Base-by-base conservation (phyloP, 2,888 invertebrate species). In the Toxonevra muliebris region DNA sequence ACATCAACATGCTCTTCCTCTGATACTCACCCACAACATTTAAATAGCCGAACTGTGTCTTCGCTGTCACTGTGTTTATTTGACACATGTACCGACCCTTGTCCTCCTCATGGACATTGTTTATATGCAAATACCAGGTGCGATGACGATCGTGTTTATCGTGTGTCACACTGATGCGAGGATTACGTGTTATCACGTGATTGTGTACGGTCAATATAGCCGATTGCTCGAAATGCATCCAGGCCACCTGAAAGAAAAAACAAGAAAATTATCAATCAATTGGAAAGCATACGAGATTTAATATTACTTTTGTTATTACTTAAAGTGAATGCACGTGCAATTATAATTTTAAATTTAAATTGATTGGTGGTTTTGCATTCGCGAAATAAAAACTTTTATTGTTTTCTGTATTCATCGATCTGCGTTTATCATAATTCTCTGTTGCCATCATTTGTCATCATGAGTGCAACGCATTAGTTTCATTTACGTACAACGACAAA, bases 141-240 rank as follows among this genome's bases (percentile, higher is more conserved):
- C 94, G 90, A 75, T 85, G 85, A 81, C 94, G 93, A 87, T 95
- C 95, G 76, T 85, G 86, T 86, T 95, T 94, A 87, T 95, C 95
- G 86, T 96, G 95, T 62, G 94, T 93, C 74, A 96, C 95, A 82
- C 93, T 93, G 79, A 96, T 95, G 72, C 95, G 89, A 7, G 95
- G 94, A 88, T 96, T 96, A 75, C 95, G 89, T 64, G 96, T 96
- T 84, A 96, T 96, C 81, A 96, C 96, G 87, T 96, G 95, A 86
- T 93, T 95, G 87, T 96, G 95, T 61, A 96, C 95, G 48, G 96
- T 95, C 82, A 96, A 86, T 79, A 96, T 96, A 45, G 96, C 95
- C 52, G 95, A 95, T 86, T 95, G 95, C 84, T 96, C 96, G 86
- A 94, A 95, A 86, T 96, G 93, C 92, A 96, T 96, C 96, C 96